These are phyloP conservation scores for Pristionchus japonicus DNA, from an alignment of 2,888 invertebrate species.

Conservation along the genomic window DNA sequence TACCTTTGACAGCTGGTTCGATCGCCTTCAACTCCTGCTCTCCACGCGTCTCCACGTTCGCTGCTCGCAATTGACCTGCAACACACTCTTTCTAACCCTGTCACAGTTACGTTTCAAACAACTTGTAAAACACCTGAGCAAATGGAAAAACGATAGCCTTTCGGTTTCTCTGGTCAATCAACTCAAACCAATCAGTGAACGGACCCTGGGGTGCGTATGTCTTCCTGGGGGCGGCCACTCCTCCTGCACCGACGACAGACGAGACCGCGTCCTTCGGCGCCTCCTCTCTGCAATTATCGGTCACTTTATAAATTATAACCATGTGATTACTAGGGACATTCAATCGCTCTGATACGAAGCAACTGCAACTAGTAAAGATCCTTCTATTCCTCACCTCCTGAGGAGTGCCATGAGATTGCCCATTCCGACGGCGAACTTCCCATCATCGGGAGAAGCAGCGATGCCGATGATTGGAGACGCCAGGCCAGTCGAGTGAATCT, in stretches of 20 bases:
- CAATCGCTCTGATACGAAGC: too few relatives aligned
- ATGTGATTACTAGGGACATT: too few relatives aligned
- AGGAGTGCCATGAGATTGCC: slow-evolving; percentile 88
- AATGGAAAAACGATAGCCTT: neutral
- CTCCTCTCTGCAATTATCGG: slow-evolving; percentile 39
- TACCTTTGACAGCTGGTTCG: neutral
- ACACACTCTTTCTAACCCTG: too few relatives aligned
- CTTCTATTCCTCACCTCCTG: slow-evolving; percentile 49
- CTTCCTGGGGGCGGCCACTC: neutral
- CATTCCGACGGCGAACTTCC: slow-evolving; percentile 91
- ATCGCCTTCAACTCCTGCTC: neutral
- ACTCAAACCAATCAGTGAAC: neutral
- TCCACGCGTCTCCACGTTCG: neutral
- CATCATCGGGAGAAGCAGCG: slow-evolving; percentile 84
- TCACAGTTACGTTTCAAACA: too few relatives aligned
- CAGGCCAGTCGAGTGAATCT: slow-evolving; percentile 88
- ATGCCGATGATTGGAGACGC: slow-evolving; percentile 91
- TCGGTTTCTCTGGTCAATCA: neutral
- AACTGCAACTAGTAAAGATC: too few relatives aligned
- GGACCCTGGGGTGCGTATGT: neutral
- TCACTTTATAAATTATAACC: too few relatives aligned
- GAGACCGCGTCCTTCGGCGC: neutral
- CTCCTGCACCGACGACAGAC: neutral
- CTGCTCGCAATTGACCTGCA: neutral
- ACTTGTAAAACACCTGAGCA: too few relatives aligned